A percentile compares a stretch with the other conserved stretches of the same genome.
These are phyloP conservation scores for Drosophila grimshawi DNA, from an alignment of 1,140 invertebrate species.

Conservation along the genomic window DNA sequence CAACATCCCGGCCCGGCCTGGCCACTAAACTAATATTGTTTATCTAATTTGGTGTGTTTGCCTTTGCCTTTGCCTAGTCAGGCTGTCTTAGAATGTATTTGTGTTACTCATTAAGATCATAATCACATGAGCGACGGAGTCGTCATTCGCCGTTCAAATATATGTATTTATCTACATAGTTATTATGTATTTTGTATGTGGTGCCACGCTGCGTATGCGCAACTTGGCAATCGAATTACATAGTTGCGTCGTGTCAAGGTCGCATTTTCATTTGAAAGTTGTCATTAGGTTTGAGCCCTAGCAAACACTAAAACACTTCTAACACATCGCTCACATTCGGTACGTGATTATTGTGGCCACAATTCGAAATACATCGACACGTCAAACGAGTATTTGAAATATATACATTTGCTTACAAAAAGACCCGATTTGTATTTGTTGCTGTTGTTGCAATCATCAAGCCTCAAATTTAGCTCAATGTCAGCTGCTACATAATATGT, in stretches of 20 bases:
- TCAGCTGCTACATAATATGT: constrained; percentile 65
- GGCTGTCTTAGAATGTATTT: constrained; percentile 12
- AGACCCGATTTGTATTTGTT: constrained; percentile 17
- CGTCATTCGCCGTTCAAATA: not conserved
- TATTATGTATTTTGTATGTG: not conserved
- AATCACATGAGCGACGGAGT: constrained; percentile 30
- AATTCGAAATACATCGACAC: constrained; percentile 44
- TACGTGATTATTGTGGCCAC: constrained; percentile 14
- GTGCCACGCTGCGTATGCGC: constrained; percentile 60
- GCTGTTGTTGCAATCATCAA: constrained; percentile 25
- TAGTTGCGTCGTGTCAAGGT: constrained; percentile 58
- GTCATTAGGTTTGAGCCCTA: constrained; percentile 25
- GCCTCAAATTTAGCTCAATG: constrained; percentile 70
- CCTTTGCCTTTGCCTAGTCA: constrained; percentile 44
- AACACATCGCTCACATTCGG: not conserved
- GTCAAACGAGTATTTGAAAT: constrained; percentile 30
- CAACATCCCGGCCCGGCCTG: constrained; percentile 5
- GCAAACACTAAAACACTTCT: constrained; percentile 8
- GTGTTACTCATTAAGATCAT: constrained; percentile 18
- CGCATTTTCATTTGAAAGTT: constrained; percentile 54
- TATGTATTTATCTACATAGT: not conserved
- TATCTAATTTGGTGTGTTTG: constrained; percentile 42
- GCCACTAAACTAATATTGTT: constrained; percentile 31
- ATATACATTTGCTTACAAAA: constrained; percentile 17
- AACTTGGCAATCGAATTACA: constrained; percentile 46